Evolutionary conservation across 2,797 vertebrate species (phyloP), one percentile per base, ranked within the genome.

Genomic region (Neoniphon sammara): DNA sequence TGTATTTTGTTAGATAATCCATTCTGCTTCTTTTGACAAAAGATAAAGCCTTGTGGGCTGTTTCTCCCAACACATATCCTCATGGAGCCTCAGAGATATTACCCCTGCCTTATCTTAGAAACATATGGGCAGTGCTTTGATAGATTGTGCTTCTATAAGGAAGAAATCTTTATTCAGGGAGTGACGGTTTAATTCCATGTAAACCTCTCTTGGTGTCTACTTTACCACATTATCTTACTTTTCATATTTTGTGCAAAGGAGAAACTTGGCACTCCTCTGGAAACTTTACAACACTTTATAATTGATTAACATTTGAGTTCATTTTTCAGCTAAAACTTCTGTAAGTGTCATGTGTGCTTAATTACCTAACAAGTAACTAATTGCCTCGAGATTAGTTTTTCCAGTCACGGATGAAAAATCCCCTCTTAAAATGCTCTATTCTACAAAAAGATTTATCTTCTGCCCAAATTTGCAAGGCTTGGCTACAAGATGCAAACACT

Each of bases 321-420:
- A 73, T 84, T 86, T 67, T 61, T 78, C 77, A 31, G 55, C 68
- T 61, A 7, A 77, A 85, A 78, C 61, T 21, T 70, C 47, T 60
- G 46, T 60, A 80, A 82, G 78, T 77, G 82, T 85, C 85, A 79
- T 69, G 71, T 84, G 46, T 62, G 83, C 65, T 80, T 90, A 82
- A 89, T 89, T 82, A 84, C 66, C 77, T 60, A 78, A 84, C 83
- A 73, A 73, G 77, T 90, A 67, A 80, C 78, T 88, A 90, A 91
- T 92, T 91, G 77, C 78, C 60, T 60, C 0, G 31, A 85, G 85
- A 92, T 89, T 83, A 81, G 73, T 79, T 87, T 86, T 86, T 80
- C 63, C 75, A 81, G 73, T 81, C 89, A 77, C 81, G 85, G 81
- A 79, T 89, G 78, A 86, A 81, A 87, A 83, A 81, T 74, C 7